phyloP scores from a whole-genome alignment of 2,113 vertebrate species.

The Petaurus breviceps region DNA sequence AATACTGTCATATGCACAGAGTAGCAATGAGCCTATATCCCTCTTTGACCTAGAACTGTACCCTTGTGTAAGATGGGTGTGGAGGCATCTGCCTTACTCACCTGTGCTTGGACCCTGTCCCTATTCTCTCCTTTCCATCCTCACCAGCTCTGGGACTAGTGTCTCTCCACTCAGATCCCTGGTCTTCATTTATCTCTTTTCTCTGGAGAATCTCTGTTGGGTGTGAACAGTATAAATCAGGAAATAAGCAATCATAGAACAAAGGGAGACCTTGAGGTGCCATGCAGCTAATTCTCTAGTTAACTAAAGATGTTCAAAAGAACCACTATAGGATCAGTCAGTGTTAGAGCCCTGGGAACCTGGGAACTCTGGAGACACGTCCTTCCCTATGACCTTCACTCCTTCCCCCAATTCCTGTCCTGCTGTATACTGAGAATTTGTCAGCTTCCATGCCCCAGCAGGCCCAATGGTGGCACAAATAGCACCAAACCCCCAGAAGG shows the following conservation, averaged over 20 bases:
- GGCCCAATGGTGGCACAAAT: not conserved
- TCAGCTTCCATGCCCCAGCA: not conserved
- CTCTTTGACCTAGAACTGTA: not conserved
- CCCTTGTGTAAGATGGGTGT: not conserved
- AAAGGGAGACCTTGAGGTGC: not conserved
- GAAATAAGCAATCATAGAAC: not conserved
- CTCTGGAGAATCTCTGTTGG: not conserved
- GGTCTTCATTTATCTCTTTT: not conserved
- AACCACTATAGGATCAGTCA: not conserved
- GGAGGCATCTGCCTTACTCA: not conserved
- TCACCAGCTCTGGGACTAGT: not conserved
- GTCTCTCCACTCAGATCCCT: not conserved
- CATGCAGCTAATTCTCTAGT: not conserved
- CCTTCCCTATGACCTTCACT: not conserved
- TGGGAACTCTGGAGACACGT: not conserved
- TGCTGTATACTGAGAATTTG: not conserved
- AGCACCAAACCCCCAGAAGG: not conserved
- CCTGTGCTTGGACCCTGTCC: not conserved
- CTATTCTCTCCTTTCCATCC: not conserved
- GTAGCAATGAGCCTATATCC: not conserved
- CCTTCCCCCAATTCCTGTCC: not conserved
- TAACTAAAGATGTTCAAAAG: not conserved
- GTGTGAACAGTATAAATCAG: not conserved
- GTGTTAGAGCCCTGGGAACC: not conserved
- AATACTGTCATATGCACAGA: not conserved